Conservation (phyloP, 2,888 invertebrate species). For the Alentia gelatinosa region DNA sequence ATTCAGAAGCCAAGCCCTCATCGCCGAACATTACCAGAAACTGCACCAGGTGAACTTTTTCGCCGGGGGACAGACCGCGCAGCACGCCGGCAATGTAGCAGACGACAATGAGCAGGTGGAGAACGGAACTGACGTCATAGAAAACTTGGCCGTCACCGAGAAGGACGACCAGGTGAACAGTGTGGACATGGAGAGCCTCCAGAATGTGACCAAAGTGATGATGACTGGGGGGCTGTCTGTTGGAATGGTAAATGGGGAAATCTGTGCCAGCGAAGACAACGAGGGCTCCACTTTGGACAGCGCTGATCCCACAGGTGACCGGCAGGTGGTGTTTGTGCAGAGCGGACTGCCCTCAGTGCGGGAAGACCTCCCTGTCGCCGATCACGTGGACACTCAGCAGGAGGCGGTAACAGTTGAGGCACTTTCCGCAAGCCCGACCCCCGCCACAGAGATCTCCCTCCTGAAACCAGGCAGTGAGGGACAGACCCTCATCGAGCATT, state of each 20-base stretch:
- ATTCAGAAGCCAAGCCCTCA: slow-evolving; percentile 26
- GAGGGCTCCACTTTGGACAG: background rate
- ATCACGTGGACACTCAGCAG: too few species aligned
- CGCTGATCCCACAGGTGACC: background rate
- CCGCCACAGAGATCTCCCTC: background rate
- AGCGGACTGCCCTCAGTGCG: background rate
- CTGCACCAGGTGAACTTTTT: slow-evolving; percentile 44
- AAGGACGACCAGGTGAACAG: background rate
- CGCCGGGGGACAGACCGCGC: background rate
- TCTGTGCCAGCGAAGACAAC: background rate
- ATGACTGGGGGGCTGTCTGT: background rate
- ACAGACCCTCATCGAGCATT: background rate
- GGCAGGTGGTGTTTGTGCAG: background rate
- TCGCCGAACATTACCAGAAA: slow-evolving; percentile 59
- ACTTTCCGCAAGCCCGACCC: background rate
- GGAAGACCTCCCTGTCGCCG: background rate
- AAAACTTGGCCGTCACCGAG: background rate
- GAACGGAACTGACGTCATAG: background rate
- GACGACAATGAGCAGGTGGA: background rate
- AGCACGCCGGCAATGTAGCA: background rate
- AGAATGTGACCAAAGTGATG: background rate
- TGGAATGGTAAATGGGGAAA: background rate
- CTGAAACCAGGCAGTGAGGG: background rate
- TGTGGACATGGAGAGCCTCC: background rate
- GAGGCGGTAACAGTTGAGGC: background rate